Evolutionary conservation across 2,113 vertebrate genomes (phyloP).

Genomic region (Oncorhynchus mykiss): DNA sequence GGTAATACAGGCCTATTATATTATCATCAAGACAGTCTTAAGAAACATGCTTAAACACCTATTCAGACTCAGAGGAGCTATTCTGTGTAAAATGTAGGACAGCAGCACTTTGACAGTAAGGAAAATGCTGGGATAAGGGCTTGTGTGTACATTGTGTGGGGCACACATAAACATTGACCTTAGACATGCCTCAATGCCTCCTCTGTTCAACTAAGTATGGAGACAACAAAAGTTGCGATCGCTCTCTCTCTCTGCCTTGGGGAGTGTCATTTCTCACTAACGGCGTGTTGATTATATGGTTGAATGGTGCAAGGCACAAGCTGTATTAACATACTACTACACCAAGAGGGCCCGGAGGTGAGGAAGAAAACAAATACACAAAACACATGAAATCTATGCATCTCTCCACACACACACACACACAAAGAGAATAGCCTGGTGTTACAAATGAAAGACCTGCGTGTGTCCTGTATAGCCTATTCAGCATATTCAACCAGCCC

Average conservation of each 20-base stretch:
- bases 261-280: not conserved
- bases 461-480: slow-evolving; percentile 7
- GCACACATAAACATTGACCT: slow-evolving; percentile 46
- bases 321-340: not conserved
- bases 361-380: not conserved
- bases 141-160: not conserved
- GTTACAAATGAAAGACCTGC: not conserved
- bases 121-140: not conserved
- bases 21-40: too few species aligned
- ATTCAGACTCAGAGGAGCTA: too few species aligned
- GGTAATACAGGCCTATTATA: too few species aligned
- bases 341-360: not conserved
- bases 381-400: not conserved
- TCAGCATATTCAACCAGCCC: not conserved
- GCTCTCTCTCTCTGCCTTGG: not conserved
- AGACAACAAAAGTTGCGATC: slow-evolving; percentile 24
- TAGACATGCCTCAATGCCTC: slow-evolving; percentile 27
- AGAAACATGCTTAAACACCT: too few species aligned
- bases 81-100: too few species aligned
- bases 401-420: not conserved
- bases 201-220: slow-evolving; percentile 35
- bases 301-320: not conserved
- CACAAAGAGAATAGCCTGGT: slow-evolving; percentile 3
- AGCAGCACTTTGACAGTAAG: not conserved
- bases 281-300: not conserved